Base-by-base conservation (phyloP, 2,888 invertebrate species). In the Tricholauxania praeusta region DNA sequence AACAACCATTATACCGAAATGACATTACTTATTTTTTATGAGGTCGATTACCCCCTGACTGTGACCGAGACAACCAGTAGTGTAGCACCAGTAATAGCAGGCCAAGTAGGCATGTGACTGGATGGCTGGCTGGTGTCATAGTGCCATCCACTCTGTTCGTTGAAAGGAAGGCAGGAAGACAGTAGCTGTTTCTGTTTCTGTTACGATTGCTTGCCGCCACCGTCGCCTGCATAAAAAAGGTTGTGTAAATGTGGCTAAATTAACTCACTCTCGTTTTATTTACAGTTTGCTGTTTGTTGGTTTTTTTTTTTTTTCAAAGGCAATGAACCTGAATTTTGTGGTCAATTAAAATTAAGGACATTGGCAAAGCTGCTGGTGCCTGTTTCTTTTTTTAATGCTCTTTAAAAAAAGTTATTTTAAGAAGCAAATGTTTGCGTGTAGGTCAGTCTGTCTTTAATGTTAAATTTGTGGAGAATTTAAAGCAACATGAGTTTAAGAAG, bases 11-110 rank as follows among this genome's bases (percentile, higher is more conserved):
- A 22, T 71, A 59, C 49, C 51, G 48, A 47, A 28, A 47, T 65
- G 64, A 57, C 65, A 51, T 72, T 72, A 66, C 72, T 66, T 65
- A 66, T 66, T 66, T 72, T 71, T 72, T 72, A 72, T 66, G 66
- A 66, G 72, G 72, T 72, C 72, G 65, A 72, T 72, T 72, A 72
- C 72, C 71, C 60, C 17, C 65, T 28, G 28, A 14, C 28, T 22
- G 22, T 59, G 28, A 48, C 60, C 22, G 51, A 57, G 72, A 28
- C 19, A 32, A 19, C n/a, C 39, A 52, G 66, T 15, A 62, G n/a
- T 28, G 22, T 19, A n/a, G 19, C 19, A n/a, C n/a, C 17, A 19
- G 12, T 12, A 59, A 10, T 8, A 60, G 14, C 12, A 60, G 59
- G 8, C 22, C 53, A 57, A n/a, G 14, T 28, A 57, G 57, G 57